Conservation (phyloP, 2,797 vertebrate genomes). For the Brotula barbata region DNA sequence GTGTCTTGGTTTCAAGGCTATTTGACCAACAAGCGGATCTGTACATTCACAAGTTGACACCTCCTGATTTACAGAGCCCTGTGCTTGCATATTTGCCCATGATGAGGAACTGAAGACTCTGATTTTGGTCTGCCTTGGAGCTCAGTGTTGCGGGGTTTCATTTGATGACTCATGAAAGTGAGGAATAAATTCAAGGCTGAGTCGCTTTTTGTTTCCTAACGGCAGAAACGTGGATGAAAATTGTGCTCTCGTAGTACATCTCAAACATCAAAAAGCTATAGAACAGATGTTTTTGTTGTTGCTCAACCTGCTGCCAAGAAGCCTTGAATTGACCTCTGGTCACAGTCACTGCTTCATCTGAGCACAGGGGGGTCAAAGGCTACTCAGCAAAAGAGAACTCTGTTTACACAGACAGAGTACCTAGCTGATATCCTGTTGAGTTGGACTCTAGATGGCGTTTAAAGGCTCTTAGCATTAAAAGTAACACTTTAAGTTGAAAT, state of each 20-base stretch:
- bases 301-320: slow-evolving; percentile 20
- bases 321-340: not conserved
- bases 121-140: slow-evolving; percentile 43
- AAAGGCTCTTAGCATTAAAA: no score
- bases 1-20: slow-evolving; percentile 65
- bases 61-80: slow-evolving; percentile 69
- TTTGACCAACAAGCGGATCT: slow-evolving; percentile 71
- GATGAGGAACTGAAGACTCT: slow-evolving; percentile 58
- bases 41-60: slow-evolving; percentile 77
- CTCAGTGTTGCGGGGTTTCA: slow-evolving; percentile 39
- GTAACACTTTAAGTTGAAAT: no score
- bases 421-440: not conserved
- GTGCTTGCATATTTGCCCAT: slow-evolving; percentile 57
- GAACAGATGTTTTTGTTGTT: slow-evolving; percentile 17
- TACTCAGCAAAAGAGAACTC: no score
- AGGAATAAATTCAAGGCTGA: slow-evolving; percentile 35
- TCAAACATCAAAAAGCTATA: slow-evolving; percentile 26
- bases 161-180: slow-evolving; percentile 51
- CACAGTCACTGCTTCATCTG: slow-evolving; percentile 6
- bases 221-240: slow-evolving; percentile 34
- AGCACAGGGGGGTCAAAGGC: not conserved
- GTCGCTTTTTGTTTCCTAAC: slow-evolving; percentile 30
- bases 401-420: no score
- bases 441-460: not conserved
- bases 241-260: slow-evolving; percentile 25